These are phyloP conservation scores for Leptinotarsa juncta DNA, from an alignment of 2,888 invertebrate genomes.

Conservation along the genomic window DNA sequence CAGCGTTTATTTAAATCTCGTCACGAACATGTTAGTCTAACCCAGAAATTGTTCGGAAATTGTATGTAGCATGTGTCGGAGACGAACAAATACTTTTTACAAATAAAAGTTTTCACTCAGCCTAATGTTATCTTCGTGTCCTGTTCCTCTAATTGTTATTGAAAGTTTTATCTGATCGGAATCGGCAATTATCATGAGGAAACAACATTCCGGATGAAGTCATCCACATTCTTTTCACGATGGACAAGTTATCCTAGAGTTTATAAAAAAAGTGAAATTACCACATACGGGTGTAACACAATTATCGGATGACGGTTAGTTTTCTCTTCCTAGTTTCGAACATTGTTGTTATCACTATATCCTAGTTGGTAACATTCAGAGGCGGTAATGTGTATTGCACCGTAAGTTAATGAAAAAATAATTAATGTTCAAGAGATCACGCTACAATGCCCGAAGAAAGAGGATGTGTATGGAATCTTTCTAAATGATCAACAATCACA, in stretches of 20 bases:
- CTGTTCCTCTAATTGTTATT: conserved; percentile 21
- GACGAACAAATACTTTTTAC: conserved; percentile 13
- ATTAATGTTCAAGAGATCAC: not conserved
- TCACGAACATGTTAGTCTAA: conserved; percentile 26
- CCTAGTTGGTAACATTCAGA: not conserved
- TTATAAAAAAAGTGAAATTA: conserved; percentile 12
- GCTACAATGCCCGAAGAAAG: not conserved
- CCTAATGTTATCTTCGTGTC: conserved; percentile 27
- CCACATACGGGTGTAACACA: conserved; percentile 14
- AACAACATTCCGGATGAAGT: conserved; percentile 2
- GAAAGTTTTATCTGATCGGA: conserved; percentile 24
- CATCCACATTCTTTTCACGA: conserved; percentile 8
- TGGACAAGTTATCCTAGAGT: not conserved
- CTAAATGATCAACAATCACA: too few species aligned
- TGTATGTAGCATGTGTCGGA: conserved; percentile 21
- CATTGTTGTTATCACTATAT: conserved; percentile 12
- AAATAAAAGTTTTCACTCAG: conserved; percentile 24
- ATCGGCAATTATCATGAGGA: conserved; percentile 16
- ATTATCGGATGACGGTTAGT: not conserved
- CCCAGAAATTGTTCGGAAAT: conserved; percentile 23
- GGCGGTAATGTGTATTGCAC: not conserved
- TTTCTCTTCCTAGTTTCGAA: conserved; percentile 20
- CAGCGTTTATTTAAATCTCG: conserved; percentile 15
- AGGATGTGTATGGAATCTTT: too few species aligned
- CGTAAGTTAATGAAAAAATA: not conserved